Base-by-base conservation (phyloP, 1,140 invertebrate genomes). In the Conopomorpha cramerella region DNA sequence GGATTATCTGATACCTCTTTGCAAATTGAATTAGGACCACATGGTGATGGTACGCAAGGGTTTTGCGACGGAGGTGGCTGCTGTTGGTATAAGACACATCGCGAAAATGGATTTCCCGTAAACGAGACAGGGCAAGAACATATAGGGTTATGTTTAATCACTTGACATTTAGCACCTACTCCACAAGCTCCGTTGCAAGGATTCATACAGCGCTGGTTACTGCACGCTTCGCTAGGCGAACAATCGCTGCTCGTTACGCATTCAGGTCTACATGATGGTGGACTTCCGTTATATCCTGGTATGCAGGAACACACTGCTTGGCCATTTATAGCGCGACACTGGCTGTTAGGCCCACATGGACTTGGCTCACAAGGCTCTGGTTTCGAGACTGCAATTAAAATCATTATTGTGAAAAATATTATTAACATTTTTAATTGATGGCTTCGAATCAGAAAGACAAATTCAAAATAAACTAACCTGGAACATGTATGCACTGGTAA, bases 141-240 rank as follows among this genome's bases (percentile, higher is more conserved):
- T 30, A 90, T 84, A 1, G 89, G 89, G 70, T 85, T 89, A 49
- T 92, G 89, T 61, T 86, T 87, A 8, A 87, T 81, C 19, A 90
- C 84, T 66, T 84, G 78, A 59, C 88, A 91, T 37, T 81, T 66
- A 2, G 89, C 82, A 46, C 79, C 80, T 16, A 84, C 63, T 4
- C 88, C 88, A 58, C 87, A 89, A 13, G 83, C 82, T 45, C 87
- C 87, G 26, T 82, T 81, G 52, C 89, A 91, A 11, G 88, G 87
- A 62, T 90, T 83, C 38, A 84, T 78, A 51, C 89, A 91, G 65
- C 86, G 88, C 42, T 81, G 81, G 56, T 86, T 87, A 39, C 85
- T 81, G 54, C 89, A 92, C 16, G 88, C 85, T 61, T 82, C 79
- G 44, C 82, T 78, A 2, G 85, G 77, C 11, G 83, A 66, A 54